Conservation (phyloP, 1,140 invertebrate genomes). For the Andrena cerasifolii region DNA sequence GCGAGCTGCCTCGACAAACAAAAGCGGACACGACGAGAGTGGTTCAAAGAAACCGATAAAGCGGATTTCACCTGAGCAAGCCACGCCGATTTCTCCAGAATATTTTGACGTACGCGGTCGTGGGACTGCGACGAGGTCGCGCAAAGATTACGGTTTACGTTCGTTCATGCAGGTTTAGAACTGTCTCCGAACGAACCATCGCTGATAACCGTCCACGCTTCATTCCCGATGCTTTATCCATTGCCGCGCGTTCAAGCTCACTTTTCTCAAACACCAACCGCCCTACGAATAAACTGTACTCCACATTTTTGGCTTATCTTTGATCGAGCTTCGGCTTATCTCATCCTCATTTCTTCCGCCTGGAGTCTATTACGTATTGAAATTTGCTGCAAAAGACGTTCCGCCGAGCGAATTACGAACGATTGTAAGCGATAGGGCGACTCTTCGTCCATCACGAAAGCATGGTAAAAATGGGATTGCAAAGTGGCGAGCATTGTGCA, state of each 20-base stretch:
- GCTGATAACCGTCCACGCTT: not conserved
- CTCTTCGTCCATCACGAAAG: not conserved
- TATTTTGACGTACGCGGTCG: not conserved
- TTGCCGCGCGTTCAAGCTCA: too few relatives aligned
- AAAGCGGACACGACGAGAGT: constrained; percentile 23
- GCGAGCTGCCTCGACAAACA: constrained; percentile 38
- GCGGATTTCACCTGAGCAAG: constrained; percentile 18
- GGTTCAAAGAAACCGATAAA: constrained; percentile 49
- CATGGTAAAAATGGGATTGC: not conserved
- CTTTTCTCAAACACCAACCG: too few relatives aligned
- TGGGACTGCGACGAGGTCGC: not conserved
- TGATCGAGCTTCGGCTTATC: too few relatives aligned
- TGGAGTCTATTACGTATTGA: constrained; percentile 1
- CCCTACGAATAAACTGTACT: too few relatives aligned
- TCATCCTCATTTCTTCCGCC: too few relatives aligned
- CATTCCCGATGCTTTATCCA: not conserved
- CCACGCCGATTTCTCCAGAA: not conserved
- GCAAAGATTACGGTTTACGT: not conserved
- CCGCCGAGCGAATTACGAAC: constrained; percentile 29
- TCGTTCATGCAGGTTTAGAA: not conserved
- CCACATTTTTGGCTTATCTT: too few relatives aligned
- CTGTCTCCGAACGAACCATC: not conserved
- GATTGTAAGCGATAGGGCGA: not conserved
- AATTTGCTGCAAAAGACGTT: constrained; percentile 11
- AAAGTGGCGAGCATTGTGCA: not conserved